Percentiles rank a stretch among this genome's conserved stretches.
These are phyloP conservation scores for Panurus biarmicus DNA, from an alignment of 2,113 vertebrate species.

Conservation along the genomic window DNA sequence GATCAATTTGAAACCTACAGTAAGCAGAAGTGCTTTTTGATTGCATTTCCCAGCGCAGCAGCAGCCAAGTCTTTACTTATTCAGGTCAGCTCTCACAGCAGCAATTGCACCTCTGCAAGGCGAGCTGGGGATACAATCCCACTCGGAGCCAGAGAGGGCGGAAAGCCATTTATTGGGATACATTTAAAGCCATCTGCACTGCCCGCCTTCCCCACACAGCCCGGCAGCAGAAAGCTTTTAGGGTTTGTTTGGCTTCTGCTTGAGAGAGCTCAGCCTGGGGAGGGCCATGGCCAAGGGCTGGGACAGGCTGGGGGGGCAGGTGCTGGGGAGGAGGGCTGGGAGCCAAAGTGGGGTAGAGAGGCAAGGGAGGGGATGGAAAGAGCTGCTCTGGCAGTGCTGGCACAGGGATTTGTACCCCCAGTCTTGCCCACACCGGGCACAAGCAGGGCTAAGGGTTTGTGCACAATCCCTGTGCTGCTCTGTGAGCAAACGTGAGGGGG, in stretches of 20 bases:
- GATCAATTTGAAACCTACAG: neutral
- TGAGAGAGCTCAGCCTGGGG: neutral
- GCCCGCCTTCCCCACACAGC: neutral
- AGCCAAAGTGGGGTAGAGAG: neutral
- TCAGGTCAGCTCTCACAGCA: constrained; percentile 66
- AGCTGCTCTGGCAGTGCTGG: neutral
- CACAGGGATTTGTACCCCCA: neutral
- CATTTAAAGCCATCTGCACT: neutral
- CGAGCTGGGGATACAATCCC: neutral
- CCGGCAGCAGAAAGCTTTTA: neutral
- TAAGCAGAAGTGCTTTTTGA: neutral
- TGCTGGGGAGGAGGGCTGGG: fast-evolving
- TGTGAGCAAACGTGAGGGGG: neutral
- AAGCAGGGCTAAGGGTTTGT: neutral
- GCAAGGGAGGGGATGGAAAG: neutral
- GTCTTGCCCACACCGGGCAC: neutral
- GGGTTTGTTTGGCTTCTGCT: constrained; percentile 1
- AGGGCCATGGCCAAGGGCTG: neutral
- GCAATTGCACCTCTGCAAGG: constrained; percentile 44
- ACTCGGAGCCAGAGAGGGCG: neutral
- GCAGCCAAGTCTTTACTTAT: constrained; percentile 38
- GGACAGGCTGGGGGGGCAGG: neutral
- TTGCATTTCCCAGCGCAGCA: constrained; percentile 6
- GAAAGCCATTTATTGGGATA: neutral
- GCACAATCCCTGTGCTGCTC: neutral